Evolutionary conservation across 2,113 vertebrate species (phyloP).

Genomic region (Atlantisia rogersi): DNA sequence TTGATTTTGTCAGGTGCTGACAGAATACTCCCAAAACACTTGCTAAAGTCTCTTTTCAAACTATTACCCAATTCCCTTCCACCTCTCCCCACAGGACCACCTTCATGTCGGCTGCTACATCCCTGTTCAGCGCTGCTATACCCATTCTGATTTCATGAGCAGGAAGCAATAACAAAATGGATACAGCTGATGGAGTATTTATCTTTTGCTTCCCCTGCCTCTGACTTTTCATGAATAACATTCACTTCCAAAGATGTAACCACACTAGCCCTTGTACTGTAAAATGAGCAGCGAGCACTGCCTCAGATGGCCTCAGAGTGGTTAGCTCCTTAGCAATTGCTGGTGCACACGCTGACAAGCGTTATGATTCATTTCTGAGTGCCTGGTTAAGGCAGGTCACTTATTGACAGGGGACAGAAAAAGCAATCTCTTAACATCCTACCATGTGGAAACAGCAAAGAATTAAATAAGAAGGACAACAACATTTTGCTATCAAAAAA

Average conservation of each 20-base stretch:
- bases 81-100: accelerated
- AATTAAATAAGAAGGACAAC: not conserved
- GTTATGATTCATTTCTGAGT: constrained; percentile 3
- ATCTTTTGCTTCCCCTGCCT: not conserved
- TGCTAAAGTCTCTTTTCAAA: not conserved
- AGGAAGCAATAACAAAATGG: not conserved
- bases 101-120: not conserved
- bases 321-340: not conserved
- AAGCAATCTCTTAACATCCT: constrained; percentile 10
- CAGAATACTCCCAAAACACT: not conserved
- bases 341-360: constrained; percentile 4
- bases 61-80: not conserved
- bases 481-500: not conserved
- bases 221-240: not conserved
- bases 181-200: not conserved
- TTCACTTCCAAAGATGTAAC: not conserved
- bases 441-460: not conserved
- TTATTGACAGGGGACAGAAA: constrained; percentile 15
- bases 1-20: not conserved
- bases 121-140: not conserved
- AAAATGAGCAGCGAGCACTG: constrained; percentile 2
- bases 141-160: not conserved
- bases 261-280: not conserved
- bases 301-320: not conserved
- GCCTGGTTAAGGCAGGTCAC: constrained; percentile 37